Evolutionary conservation across 1,140 invertebrate genomes (phyloP), one percentile per base, ranked within the genome.

Genomic region (Prorops nasuta): DNA sequence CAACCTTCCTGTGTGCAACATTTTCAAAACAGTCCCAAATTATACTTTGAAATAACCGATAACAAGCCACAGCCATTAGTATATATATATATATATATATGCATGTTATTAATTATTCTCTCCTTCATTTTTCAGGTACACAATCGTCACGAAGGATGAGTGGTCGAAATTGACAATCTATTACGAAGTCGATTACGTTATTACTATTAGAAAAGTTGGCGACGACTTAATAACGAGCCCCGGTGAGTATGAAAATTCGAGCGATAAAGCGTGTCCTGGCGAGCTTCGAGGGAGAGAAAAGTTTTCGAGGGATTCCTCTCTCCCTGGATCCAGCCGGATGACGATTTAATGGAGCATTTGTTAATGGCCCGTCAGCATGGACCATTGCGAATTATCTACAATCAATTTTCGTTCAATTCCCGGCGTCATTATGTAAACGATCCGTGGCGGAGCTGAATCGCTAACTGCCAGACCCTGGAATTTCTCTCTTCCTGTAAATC

Each of bases 341-440:
- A n/a, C n/a, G n/a, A n/a, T n/a, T n/a, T n/a, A n/a, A n/a, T n/a
- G n/a, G n/a, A n/a, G n/a, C n/a, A n/a, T 40, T 40, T 10, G 20
- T 40, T 19, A 40, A 9, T 19, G 24, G 24, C 24, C 10, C 24
- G 24, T 28, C 24, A 6, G n/a, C 24, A 28, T 28, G 24, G 4
- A 4, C 4, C 24, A 10, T 28, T 28, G 24, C 63, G 60, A 58
- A 46, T 62, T 58, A 68, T 68, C 57, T 64, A 63, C 65, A 70
- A 70, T 70, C 68, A 68, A 70, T 70, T 70, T 60, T 61, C 56
- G 49, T 55, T 51, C 54, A 57, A 64, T 61, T 67, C 57, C 43
- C 48, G 56, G 61, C 53, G 55, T 64, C 67, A 67, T 70, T 70
- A 70, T 70, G 66, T 63, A 70, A 70, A 70, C 67, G 64, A 64